These are phyloP conservation scores for Rhinopomastus cyanomelas DNA, from an alignment of 2,113 vertebrate species.

Conservation along the genomic window DNA sequence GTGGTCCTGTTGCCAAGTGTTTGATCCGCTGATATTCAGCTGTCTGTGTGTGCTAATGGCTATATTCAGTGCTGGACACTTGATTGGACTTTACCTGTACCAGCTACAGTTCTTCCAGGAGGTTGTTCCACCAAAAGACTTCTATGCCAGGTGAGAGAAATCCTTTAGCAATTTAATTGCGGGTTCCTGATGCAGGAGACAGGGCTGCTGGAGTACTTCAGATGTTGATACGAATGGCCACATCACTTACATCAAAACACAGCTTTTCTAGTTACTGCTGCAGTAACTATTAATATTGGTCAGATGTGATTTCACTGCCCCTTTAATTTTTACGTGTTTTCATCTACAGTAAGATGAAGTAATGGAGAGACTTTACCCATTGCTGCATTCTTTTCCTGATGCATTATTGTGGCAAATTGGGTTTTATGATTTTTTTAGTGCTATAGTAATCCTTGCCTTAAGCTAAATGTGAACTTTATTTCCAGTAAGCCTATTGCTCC, in stretches of 20 bases:
- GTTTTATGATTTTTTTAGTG: background rate
- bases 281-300: background rate
- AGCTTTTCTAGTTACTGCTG: background rate
- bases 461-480: background rate
- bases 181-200: background rate
- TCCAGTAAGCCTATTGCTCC: background rate
- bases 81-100: constrained; percentile 95
- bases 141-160: constrained; percentile 85
- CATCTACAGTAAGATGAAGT: background rate
- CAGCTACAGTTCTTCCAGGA: constrained; percentile 98
- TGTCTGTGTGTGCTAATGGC: constrained; percentile 97
- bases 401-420: background rate
- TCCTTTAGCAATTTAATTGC: background rate
- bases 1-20: constrained; percentile 94
- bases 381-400: background rate
- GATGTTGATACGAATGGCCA: background rate
- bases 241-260: background rate
- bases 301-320: background rate
- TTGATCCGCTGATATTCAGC: constrained; percentile 96
- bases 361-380: background rate
- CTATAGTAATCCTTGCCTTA: background rate
- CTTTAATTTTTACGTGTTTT: background rate
- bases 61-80: constrained; percentile 94
- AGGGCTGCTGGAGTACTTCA: background rate
- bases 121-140: constrained; percentile 82